Evolutionary conservation across 2,888 invertebrate species (phyloP).

Genomic region (Chrysopilus asiliformis): DNA sequence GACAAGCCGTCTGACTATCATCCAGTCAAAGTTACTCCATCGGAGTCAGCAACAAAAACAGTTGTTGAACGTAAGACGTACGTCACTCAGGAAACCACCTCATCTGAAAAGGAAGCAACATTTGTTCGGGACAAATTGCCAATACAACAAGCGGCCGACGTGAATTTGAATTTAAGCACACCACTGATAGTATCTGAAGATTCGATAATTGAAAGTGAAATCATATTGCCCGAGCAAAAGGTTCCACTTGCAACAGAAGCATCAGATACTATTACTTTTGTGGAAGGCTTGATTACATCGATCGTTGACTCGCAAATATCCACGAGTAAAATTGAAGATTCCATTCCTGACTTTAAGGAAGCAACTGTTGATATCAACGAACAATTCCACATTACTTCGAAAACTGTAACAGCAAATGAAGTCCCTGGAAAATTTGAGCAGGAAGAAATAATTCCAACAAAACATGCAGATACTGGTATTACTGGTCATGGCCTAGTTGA

Average conservation of each 20-base stretch:
- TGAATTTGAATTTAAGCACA: slow-evolving; percentile 47
- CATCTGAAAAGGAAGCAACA: slow-evolving; percentile 55
- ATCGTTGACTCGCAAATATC: slow-evolving; percentile 52
- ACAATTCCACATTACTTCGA: slow-evolving; percentile 45
- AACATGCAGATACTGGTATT: slow-evolving; percentile 39
- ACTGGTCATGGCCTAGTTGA: slow-evolving; percentile 45
- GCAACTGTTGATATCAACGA: slow-evolving; percentile 48
- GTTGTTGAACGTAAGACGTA: slow-evolving; percentile 52
- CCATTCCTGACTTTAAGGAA: slow-evolving; percentile 38
- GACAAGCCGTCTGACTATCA: slow-evolving; percentile 64
- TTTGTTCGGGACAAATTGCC: slow-evolving; percentile 46
- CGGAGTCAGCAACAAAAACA: slow-evolving; percentile 55
- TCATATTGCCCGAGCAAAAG: slow-evolving; percentile 14
- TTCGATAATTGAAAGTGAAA: slow-evolving; percentile 17
- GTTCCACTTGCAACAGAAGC: slow-evolving; percentile 17
- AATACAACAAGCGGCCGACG: slow-evolving; percentile 42
- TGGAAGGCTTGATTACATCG: slow-evolving; percentile 45
- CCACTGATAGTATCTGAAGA: slow-evolving; percentile 43
- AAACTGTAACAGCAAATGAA: slow-evolving; percentile 46
- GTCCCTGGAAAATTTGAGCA: slow-evolving; percentile 42
- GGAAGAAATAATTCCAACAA: slow-evolving; percentile 33
- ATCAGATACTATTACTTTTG: slow-evolving; percentile 37
- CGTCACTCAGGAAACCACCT: slow-evolving; percentile 48
- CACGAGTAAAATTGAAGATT: slow-evolving; percentile 42
- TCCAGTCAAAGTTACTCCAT: slow-evolving; percentile 65